Conservation (phyloP, 2,113 vertebrate species). For the Phylloscopus trochiloides region DNA sequence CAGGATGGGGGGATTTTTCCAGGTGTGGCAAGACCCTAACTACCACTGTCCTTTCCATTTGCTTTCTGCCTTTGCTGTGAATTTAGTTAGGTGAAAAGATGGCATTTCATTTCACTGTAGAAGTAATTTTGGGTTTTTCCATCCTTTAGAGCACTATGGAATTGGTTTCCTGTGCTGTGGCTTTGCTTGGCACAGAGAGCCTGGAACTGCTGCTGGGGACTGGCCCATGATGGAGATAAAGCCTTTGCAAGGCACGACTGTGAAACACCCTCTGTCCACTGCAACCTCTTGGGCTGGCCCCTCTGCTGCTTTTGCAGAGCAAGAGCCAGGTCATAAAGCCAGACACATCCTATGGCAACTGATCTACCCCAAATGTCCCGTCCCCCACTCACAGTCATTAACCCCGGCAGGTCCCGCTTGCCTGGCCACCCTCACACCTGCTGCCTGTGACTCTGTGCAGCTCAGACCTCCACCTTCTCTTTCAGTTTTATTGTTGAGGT, state of each 20-base stretch:
- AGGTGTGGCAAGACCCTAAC: not conserved
- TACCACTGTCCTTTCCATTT: not conserved
- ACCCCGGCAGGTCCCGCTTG: accelerated
- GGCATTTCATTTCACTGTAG: not conserved
- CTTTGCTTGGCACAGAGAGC: accelerated
- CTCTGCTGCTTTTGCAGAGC: not conserved
- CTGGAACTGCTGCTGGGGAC: not conserved
- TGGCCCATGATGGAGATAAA: not conserved
- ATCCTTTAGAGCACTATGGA: not conserved
- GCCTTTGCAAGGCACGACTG: not conserved
- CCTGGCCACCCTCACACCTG: not conserved
- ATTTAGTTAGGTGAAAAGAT: not conserved
- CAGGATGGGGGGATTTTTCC: not conserved
- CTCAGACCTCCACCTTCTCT: not conserved
- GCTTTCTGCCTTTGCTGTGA: not conserved
- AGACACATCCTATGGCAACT: not conserved
- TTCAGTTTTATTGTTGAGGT: not conserved
- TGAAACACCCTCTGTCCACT: not conserved
- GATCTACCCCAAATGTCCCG: not conserved
- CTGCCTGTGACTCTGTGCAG: not conserved
- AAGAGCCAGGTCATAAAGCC: not conserved
- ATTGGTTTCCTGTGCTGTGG: not conserved
- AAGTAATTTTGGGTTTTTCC: not conserved
- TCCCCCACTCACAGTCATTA: not conserved
- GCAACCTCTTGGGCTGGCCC: not conserved